A percentile compares a stretch with the other conserved stretches of the same genome.
These are phyloP conservation scores for Tenthredo amoena DNA, from an alignment of 2,888 invertebrate species.

Conservation along the genomic window DNA sequence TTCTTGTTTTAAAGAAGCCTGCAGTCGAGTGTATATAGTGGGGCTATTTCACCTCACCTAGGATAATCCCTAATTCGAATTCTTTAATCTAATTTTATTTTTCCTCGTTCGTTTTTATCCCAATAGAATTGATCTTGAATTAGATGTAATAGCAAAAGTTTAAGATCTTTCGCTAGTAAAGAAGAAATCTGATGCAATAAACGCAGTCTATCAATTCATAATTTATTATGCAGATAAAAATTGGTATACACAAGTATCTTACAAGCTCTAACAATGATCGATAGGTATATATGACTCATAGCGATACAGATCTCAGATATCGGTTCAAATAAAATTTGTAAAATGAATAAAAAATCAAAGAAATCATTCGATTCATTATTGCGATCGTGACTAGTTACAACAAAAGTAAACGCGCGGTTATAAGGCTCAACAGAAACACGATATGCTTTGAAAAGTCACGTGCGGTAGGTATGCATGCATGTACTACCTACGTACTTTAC, in stretches of 20 bases:
- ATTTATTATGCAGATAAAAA: not conserved
- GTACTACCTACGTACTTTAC: not conserved
- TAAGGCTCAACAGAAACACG: slow-evolving; percentile 11
- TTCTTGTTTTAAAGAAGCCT: not conserved
- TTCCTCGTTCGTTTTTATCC: not conserved
- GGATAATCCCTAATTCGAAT: not conserved
- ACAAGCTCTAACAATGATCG: slow-evolving; percentile 3
- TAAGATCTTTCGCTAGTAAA: not conserved
- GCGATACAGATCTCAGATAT: slow-evolving; percentile 38
- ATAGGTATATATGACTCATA: slow-evolving; percentile 32
- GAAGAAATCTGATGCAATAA: not conserved
- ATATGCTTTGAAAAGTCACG: slow-evolving; percentile 40
- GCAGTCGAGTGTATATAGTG: not conserved
- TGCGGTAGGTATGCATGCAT: not conserved
- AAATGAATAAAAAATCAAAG: not conserved
- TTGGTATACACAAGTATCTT: not conserved
- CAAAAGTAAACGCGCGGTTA: not conserved
- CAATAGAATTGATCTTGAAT: not conserved
- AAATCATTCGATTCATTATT: not conserved
- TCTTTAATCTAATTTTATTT: not conserved
- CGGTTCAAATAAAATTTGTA: not conserved
- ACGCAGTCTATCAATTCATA: not conserved
- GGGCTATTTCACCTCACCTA: not conserved
- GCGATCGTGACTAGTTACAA: not conserved
- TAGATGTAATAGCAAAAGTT: not conserved